phyloP scores from a whole-genome alignment of 2,888 invertebrate species.

The Odontocolon sp. region DNA sequence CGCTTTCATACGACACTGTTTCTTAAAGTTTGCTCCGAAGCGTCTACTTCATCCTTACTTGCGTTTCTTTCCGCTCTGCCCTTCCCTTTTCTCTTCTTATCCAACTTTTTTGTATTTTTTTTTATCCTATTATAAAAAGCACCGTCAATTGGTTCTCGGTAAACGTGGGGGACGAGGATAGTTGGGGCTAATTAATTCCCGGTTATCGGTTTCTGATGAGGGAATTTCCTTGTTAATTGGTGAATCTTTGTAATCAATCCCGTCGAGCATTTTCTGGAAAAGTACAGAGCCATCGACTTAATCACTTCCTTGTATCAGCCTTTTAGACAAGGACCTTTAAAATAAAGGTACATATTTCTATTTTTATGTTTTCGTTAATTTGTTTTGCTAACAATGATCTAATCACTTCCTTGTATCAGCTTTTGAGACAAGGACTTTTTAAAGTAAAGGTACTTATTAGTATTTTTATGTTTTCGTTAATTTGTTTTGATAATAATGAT shows the following conservation, averaged over 20 bases:
- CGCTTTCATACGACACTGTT: conserved; percentile 23
- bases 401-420: not conserved
- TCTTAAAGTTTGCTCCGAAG: conserved; percentile 41
- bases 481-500: not conserved
- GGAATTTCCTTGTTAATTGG: conserved; percentile 49
- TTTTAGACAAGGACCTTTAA: no score
- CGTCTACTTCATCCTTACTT: conserved; percentile 29
- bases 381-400: no score
- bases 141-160: conserved; percentile 1
- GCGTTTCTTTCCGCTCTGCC: not conserved
- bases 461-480: no score
- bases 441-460: no score
- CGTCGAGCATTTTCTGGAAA: not conserved
- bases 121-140: conserved; percentile 2
- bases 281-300: not conserved
- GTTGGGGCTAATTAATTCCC: conserved; percentile 42
- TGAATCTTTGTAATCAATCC: conserved; percentile 19
- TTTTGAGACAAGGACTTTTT: no score
- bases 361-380: no score
- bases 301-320: not conserved
- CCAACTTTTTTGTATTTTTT: not conserved
- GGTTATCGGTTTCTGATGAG: conserved; percentile 45
- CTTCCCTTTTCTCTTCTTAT: not conserved
- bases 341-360: no score
- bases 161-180: not conserved